A percentile compares a stretch with the other conserved stretches of the same genome.
These are phyloP conservation scores for Tympanoctomys barrerae DNA, from an alignment of 2,797 vertebrate genomes.

Conservation along the genomic window DNA sequence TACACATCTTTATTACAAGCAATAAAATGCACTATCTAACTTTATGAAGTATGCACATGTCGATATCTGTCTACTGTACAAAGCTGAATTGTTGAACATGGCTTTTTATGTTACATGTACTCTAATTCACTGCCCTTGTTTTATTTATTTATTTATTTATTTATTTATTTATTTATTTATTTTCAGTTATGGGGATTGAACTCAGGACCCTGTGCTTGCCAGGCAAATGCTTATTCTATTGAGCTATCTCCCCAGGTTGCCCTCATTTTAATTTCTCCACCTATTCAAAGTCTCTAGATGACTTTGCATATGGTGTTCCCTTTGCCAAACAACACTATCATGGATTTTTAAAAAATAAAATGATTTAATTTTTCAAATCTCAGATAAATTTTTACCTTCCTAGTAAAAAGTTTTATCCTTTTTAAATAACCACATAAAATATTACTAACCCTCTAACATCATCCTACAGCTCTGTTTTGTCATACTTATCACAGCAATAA, in stretches of 20 bases:
- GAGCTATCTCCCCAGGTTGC: too few relatives aligned
- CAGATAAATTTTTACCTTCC: background rate
- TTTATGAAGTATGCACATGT: background rate
- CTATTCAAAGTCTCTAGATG: background rate
- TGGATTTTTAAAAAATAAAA: background rate
- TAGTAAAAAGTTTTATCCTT: background rate
- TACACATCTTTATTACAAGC: background rate
- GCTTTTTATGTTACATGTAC: background rate
- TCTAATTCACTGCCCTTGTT: background rate
- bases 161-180: too few relatives aligned
- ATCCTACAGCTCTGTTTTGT: background rate
- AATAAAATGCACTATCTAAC: background rate
- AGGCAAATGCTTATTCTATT: too few relatives aligned
- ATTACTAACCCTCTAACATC: background rate
- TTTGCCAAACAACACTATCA: background rate
- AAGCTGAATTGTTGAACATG: background rate
- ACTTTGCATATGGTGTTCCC: background rate
- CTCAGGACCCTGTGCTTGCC: too few relatives aligned
- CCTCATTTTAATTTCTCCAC: background rate
- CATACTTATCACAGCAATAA: background rate
- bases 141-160: background rate
- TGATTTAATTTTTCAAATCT: background rate
- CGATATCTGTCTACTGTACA: rapidly evolving
- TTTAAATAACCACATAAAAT: background rate
- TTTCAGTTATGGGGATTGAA: too few relatives aligned